Percentiles rank a stretch among this genome's conserved stretches.
phyloP scores from a whole-genome alignment of 2,888 invertebrate genomes.

The Mellilla xanthometata region DNA sequence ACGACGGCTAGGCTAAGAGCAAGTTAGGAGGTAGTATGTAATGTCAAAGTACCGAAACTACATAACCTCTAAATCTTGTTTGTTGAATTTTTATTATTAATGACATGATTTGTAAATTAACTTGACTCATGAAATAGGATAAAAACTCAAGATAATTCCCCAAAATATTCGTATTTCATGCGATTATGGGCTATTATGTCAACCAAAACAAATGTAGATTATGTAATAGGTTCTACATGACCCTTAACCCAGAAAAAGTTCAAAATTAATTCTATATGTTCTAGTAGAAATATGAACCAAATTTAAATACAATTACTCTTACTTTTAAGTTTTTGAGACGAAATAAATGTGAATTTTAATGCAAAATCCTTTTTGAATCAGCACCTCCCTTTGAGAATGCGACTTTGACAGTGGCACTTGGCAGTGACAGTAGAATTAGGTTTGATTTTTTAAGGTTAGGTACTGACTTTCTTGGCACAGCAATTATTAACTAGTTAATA shows the following conservation, averaged over 20 bases:
- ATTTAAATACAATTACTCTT: slow-evolving; percentile 2
- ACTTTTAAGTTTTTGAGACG: slow-evolving; percentile 20
- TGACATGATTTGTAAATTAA: too few species aligned
- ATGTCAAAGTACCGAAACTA: too few species aligned
- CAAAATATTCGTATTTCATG: background rate
- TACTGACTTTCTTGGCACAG: too few species aligned
- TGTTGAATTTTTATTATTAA: too few species aligned
- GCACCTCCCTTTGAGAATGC: slow-evolving; percentile 14
- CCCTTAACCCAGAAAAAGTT: background rate
- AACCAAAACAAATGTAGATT: slow-evolving; percentile 46
- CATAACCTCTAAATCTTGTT: too few species aligned
- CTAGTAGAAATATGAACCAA: background rate
- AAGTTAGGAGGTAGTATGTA: too few species aligned
- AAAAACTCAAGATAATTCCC: too few species aligned
- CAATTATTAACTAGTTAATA: too few species aligned
- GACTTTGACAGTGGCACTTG: too few species aligned
- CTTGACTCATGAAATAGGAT: too few species aligned
- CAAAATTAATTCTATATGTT: background rate
- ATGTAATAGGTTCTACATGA: slow-evolving; percentile 44
- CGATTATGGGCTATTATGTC: slow-evolving; percentile 2
- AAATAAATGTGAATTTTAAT: slow-evolving; percentile 2
- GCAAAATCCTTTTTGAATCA: slow-evolving; percentile 7
- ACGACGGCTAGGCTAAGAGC: too few species aligned
- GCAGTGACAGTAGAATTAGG: slow-evolving; percentile 1
- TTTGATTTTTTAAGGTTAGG: slow-evolving; percentile 36